These are phyloP conservation scores for Epinephelus fuscoguttatus DNA, from an alignment of 2,113 vertebrate genomes.

Conservation along the genomic window DNA sequence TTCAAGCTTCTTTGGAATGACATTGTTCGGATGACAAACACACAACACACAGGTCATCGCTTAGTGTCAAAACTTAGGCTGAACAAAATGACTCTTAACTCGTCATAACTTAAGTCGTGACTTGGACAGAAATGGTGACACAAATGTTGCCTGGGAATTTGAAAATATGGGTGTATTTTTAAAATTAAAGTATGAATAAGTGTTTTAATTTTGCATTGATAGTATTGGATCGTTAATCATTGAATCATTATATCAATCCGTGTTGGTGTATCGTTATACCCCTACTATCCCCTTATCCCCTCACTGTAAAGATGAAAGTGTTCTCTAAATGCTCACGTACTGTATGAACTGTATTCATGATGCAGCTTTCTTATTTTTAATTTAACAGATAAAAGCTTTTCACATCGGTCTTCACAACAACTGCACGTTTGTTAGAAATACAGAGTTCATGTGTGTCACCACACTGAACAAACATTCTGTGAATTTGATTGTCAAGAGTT, in stretches of 20 bases:
- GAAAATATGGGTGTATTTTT: too few relatives aligned
- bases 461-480: neutral
- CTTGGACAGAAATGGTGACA: too few relatives aligned
- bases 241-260: too few relatives aligned
- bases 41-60: neutral
- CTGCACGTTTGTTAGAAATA: neutral
- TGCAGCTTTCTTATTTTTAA: neutral
- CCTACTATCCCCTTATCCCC: too few relatives aligned
- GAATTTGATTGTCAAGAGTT: neutral
- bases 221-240: too few relatives aligned
- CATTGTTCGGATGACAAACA: neutral
- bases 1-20: neutral
- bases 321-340: neutral
- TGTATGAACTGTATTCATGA: neutral
- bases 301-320: neutral
- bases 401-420: too few relatives aligned
- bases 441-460: neutral
- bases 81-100: neutral
- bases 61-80: neutral
- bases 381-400: neutral
- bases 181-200: too few relatives aligned
- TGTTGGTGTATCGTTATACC: too few relatives aligned
- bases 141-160: too few relatives aligned
- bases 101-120: too few relatives aligned
- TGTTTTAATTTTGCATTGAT: too few relatives aligned